Evolutionary conservation across 1,140 invertebrate species (phyloP), one percentile per base, ranked within the genome.

Genomic region (Radopholus similis): DNA sequence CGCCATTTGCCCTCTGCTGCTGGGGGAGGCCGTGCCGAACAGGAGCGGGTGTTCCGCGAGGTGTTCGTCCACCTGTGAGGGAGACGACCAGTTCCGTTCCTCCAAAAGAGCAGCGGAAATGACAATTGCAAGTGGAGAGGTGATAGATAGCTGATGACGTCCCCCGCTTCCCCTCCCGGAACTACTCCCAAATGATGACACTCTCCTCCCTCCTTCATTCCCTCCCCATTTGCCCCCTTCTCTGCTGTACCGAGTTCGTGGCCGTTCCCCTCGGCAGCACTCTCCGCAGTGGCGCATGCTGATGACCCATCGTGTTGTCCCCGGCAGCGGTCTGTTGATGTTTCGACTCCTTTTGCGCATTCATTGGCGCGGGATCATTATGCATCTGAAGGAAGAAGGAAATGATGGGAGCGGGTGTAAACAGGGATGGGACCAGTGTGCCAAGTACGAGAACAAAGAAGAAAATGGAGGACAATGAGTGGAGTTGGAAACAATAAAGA

Each of bases 11-110:
- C n/a, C n/a, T 6, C 66, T 68, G 60, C 15, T 65, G 32, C 28
- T 66, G 18, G 21, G 35, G n/a, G 59, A 62, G 23, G 15, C 42
- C n/a, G 64, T 26, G 13, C 30, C 44, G 21, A 70, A 70, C 1
- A 70, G 21, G 21, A 70, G 42, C 18, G 68, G 68, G 38, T 70
- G 68, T 30, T 53, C 66, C 35, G 66, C 32, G 18, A 37, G 32
- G 35, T 66, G 64, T 42, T 60, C 35, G 44, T 32, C 44, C 11
- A 37, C 38, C 58, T 60, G n/a, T n/a, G 47, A 18, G 28, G 4
- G 23, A n/a, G 38, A 37, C 18, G 38, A 18, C 35, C 38, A 35
- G 21, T 28, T 28, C 4, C 9, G 2, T 56, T 0, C 1, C 4
- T 56, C n/a, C 1, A 35, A 42, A 32, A 30, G 1, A 6, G 6